Base-by-base conservation (phyloP, 2,113 vertebrate species). In the Pogonocichla stellata region DNA sequence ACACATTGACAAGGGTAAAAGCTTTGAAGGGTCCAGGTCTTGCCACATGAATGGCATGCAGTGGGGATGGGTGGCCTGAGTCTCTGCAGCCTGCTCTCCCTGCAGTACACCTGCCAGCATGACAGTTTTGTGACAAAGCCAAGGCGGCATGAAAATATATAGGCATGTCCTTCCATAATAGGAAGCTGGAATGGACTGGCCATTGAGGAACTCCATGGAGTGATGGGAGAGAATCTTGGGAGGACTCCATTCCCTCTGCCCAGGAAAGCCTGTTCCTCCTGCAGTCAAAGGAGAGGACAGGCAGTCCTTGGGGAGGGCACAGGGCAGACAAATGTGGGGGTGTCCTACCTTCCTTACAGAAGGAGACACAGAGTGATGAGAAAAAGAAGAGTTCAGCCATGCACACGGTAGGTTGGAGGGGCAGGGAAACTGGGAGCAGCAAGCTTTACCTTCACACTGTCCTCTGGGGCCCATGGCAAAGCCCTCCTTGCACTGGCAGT, bases 401-500 rank as follows among this genome's bases (percentile, higher is more conserved):
- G 31, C n/a, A 66, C 5, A 80, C 19, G 19, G 62, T 53, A 42
- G 29, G 40, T 11, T 58, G 71, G 33, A 72, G 19, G 19, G 19
- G 34, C 34, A 80, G 19, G 10, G 15, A 26, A 72, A 47, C 3
- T 33, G n/a, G 14, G 13, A 80, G 34, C 54, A 80, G 34, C 19
- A 86, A 47, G 45, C 85, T 64, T 98, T 97, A 99, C 99, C 99
- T 98, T 99, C 98, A 13, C 99, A 99, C 11, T 97, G 97, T 93
- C 98, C 99, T 95, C 97, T 98, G 93, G 90, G 93, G 62, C 98
- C 97, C 97, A 98, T 97, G 96, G 97, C 73, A 77, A 98, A 99
- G 90, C 99, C 99, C 23, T 64, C 95, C 78, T 97, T 98, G 97
- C 99, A 99, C 93, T 99, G 97, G 80, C 99, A 99, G 95, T 64